Conservation (phyloP, 1,140 invertebrate genomes). For the Drosophila seguyi region DNA sequence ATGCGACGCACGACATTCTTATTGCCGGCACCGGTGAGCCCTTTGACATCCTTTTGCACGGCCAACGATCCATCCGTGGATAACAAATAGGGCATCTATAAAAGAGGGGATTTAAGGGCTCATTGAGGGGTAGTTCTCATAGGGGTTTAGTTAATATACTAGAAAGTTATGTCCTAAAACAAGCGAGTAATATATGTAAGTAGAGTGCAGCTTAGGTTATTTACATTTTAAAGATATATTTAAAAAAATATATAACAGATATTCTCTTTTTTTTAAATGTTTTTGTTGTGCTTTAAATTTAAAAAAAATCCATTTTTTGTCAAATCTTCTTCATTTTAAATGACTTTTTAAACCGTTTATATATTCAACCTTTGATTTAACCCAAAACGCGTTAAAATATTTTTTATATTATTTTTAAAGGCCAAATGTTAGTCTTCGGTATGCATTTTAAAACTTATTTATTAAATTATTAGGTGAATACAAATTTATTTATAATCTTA, state of each 20-base stretch:
- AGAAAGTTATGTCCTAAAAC: neutral
- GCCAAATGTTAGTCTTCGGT: no score
- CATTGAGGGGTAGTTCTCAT: neutral
- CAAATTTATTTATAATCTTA: no score
- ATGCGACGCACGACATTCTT: constrained; percentile 85
- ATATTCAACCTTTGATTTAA: no score
- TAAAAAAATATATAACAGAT: neutral
- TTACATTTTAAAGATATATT: neutral
- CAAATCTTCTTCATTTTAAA: no score
- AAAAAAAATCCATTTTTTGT: neutral
- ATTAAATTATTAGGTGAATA: no score
- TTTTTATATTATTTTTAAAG: no score
- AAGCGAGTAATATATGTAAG: neutral
- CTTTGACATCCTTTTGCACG: constrained; percentile 85
- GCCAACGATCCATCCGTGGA: constrained; percentile 84
- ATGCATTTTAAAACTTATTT: no score
- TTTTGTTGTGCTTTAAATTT: neutral
- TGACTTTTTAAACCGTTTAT: no score
- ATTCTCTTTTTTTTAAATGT: neutral
- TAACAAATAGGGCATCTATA: constrained; percentile 85
- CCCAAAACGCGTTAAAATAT: no score
- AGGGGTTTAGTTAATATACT: no score
- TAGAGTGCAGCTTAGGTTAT: no score
- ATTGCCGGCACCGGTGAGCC: constrained; percentile 66
- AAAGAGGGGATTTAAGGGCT: neutral